phyloP scores from a whole-genome alignment of 2,113 vertebrate genomes.

The Arvicanthis niloticus region DNA sequence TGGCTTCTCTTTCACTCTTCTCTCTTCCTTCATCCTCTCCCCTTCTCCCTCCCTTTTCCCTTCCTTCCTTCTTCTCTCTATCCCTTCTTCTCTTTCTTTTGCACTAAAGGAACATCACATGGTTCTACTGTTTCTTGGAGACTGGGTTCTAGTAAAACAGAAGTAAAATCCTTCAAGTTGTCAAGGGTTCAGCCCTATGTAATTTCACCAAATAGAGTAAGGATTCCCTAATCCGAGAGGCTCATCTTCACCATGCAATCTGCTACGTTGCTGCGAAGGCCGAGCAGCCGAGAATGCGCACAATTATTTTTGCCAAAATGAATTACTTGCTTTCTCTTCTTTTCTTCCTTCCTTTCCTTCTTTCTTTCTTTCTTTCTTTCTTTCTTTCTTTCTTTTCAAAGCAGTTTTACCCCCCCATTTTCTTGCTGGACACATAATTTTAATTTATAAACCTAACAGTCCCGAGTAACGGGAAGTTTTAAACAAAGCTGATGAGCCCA shows the following conservation, averaged over 20 bases:
- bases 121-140: not conserved
- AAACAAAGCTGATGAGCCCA: slow-evolving; percentile 83
- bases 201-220: slow-evolving; percentile 80
- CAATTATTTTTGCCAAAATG: slow-evolving; percentile 89
- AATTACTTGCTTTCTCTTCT: slow-evolving; percentile 85
- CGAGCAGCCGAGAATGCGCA: slow-evolving; percentile 66
- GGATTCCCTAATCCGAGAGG: slow-evolving; percentile 68
- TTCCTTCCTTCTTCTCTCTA: not conserved
- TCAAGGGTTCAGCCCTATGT: not conserved
- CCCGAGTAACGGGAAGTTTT: slow-evolving; percentile 88
- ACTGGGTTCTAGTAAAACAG: slow-evolving; percentile 71
- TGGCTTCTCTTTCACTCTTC: not conserved
- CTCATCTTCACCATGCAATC: slow-evolving; percentile 65
- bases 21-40: not conserved
- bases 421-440: slow-evolving; percentile 90
- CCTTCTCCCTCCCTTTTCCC: not conserved
- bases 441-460: slow-evolving; percentile 90
- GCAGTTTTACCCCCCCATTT: slow-evolving; percentile 89
- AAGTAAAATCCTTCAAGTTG: slow-evolving; percentile 73
- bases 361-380: slow-evolving; percentile 57
- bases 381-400: slow-evolving; percentile 87
- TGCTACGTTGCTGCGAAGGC: slow-evolving; percentile 70
- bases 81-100: not conserved
- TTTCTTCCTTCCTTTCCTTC: slow-evolving; percentile 71
- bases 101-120: not conserved